These are phyloP conservation scores for Lordiphosa stackelbergi DNA, from an alignment of 1,140 invertebrate species.

Conservation along the genomic window DNA sequence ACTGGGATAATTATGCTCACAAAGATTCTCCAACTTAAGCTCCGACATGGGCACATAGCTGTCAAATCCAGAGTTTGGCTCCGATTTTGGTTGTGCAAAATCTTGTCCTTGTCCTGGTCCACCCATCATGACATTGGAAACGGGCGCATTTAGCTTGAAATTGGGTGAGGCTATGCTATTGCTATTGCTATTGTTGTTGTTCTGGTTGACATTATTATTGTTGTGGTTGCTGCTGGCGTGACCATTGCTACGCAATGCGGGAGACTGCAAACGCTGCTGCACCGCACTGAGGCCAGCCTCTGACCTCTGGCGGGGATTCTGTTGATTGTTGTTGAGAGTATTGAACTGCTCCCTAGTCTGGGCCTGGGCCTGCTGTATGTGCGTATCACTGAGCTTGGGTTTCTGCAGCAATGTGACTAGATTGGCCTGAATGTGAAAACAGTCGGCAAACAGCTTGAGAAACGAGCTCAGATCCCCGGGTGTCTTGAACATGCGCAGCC, in stretches of 20 bases:
- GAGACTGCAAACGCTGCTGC: conserved; percentile 66
- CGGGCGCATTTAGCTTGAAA: conserved; percentile 75
- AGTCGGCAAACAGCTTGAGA: conserved; percentile 92
- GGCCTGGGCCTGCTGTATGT: conserved; percentile 77
- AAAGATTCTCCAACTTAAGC: conserved; percentile 74
- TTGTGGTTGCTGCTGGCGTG: conserved; percentile 29
- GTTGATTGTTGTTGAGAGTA: conserved; percentile 65
- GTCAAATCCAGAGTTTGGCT: conserved; percentile 75
- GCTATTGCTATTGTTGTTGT: conserved; percentile 41
- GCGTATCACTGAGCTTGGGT: conserved; percentile 82
- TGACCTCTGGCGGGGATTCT: conserved; percentile 19
- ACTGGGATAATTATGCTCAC: conserved; percentile 73
- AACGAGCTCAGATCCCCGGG: conserved; percentile 91
- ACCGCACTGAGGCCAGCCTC: conserved; percentile 51
- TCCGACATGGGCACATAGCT: conserved; percentile 73
- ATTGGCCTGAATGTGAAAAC: conserved; percentile 93
- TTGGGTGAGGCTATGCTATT: conserved; percentile 68
- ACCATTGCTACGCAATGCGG: conserved; percentile 56
- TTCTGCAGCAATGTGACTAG: conserved; percentile 88
- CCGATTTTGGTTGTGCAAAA: conserved; percentile 58
- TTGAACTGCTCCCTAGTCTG: conserved; percentile 73
- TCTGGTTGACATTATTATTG: conserved; percentile 33
- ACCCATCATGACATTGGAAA: conserved; percentile 58
- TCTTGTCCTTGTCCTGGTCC: conserved; percentile 8
- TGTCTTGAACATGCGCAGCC: conserved; percentile 90